A percentile compares a stretch with the other conserved stretches of the same genome.
phyloP scores from a whole-genome alignment of 2,888 invertebrate species.

The Melinaea marsaeus region DNA sequence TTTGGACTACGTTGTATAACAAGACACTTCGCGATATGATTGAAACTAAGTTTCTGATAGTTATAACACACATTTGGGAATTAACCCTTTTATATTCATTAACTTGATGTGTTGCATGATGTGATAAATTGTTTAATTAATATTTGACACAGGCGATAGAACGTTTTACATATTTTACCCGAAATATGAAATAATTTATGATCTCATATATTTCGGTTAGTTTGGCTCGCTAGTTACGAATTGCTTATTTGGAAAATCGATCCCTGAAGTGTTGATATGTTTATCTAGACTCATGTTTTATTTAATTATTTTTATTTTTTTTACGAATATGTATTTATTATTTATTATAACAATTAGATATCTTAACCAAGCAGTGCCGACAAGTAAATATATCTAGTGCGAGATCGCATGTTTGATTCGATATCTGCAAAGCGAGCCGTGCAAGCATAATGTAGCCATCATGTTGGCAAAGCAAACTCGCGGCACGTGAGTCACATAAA shows the following conservation, averaged over 20 bases:
- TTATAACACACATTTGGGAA: slow-evolving; percentile 59
- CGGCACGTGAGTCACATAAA: too few relatives aligned
- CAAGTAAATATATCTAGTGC: too few relatives aligned
- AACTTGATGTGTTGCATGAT: slow-evolving; percentile 11
- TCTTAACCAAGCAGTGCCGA: too few relatives aligned
- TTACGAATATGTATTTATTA: too few relatives aligned
- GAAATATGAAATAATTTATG: slow-evolving; percentile 4
- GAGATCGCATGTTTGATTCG: too few relatives aligned
- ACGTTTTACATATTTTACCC: slow-evolving; percentile 4
- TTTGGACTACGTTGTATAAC: slow-evolving; percentile 54
- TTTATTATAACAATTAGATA: too few relatives aligned
- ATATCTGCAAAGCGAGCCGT: too few relatives aligned
- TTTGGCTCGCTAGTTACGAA: slow-evolving; percentile 6
- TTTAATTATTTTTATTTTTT: too few relatives aligned
- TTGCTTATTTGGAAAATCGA: slow-evolving; percentile 6
- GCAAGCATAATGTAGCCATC: too few relatives aligned
- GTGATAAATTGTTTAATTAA: too few relatives aligned
- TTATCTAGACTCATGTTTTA: not conserved
- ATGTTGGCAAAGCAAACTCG: too few relatives aligned
- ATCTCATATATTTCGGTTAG: slow-evolving; percentile 5
- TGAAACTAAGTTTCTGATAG: slow-evolving; percentile 64
- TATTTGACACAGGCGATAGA: not conserved
- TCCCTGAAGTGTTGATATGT: not conserved
- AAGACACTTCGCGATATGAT: slow-evolving; percentile 65
- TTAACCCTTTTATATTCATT: slow-evolving; percentile 44